Percentiles rank a stretch among this genome's conserved stretches.
These are phyloP conservation scores for Agrotis puta DNA, from an alignment of 2,888 invertebrate species.

Conservation along the genomic window DNA sequence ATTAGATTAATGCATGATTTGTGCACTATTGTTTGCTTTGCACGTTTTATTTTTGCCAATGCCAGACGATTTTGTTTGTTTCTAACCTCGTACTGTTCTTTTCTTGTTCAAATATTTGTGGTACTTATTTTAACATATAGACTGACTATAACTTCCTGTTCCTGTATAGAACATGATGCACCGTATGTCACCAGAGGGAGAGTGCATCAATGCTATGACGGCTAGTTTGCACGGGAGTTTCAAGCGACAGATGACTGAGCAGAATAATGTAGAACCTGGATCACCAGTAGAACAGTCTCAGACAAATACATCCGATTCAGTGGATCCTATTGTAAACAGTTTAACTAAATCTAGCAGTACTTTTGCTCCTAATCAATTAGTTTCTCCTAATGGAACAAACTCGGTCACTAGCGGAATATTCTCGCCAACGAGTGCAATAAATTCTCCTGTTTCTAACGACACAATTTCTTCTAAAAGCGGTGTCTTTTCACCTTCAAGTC, in stretches of 20 bases:
- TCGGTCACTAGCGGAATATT: conserved; percentile 90
- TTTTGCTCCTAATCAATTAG: conserved; percentile 85
- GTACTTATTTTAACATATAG: conserved; percentile 57
- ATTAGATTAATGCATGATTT: conserved; percentile 73
- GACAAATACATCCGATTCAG: conserved; percentile 84
- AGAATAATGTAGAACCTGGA: conserved; percentile 81
- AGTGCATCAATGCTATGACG: conserved; percentile 91
- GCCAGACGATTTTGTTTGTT: conserved; percentile 64
- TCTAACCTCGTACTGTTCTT: conserved; percentile 69
- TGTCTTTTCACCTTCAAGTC: conserved; percentile 88
- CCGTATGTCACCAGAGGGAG: conserved; percentile 93
- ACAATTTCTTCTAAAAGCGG: conserved; percentile 90
- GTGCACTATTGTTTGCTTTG: conserved; percentile 70
- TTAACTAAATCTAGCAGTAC: conserved; percentile 84
- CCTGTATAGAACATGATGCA: conserved; percentile 92
- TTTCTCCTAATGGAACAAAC: conserved; percentile 89
- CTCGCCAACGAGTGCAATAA: conserved; percentile 90
- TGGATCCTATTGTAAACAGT: conserved; percentile 84
- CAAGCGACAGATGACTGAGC: conserved; percentile 90
- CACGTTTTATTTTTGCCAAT: conserved; percentile 59
- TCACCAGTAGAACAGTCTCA: conserved; percentile 87
- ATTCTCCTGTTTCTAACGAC: conserved; percentile 89
- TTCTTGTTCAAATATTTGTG: conserved; percentile 62
- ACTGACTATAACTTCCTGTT: conserved; percentile 82
- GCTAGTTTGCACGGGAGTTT: conserved; percentile 93